Base-by-base conservation (phyloP, 2,888 invertebrate genomes). In the Ptychoptera albimana region DNA sequence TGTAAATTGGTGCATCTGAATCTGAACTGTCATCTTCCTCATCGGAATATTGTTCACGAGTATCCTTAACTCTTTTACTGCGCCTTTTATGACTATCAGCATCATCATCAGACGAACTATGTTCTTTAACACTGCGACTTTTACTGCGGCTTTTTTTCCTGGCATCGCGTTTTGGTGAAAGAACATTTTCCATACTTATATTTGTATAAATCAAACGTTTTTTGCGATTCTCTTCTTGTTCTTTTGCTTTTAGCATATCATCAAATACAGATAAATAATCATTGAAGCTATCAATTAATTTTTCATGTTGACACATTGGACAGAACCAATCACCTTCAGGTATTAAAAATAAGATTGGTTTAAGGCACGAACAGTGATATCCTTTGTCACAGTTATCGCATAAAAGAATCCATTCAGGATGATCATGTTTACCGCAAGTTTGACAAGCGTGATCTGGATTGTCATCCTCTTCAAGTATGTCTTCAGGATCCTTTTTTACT, bases 311-410 rank as follows among this genome's bases (percentile, higher is more conserved):
- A 66, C 97, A 98, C 0, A 88, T 86, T 31, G 97, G 97, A 64
- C 98, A 98, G 67, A 78, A 91, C 98, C 97, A 98, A 63, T 94
- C 88, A 1, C 96, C 96, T 60, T 93, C 92, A 0, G 97, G 98
- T 55, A 98, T 86, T 30, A 88, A 77, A 67, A 94, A 80, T 37
- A 98, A 73, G 46, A 92, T 79, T 0, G 97, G 97, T 49, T 86
- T 77, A 35, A 97, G 74, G 59, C 97, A 98, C 37, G 88, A 87
- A 48, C 92, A 94, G 70, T 98, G 97, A 79, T 91, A 96, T n/a
- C 96, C 96, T 49, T 75, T 78, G 64, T 98, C 94, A 64, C 97
- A 98, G 51, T 74, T 75, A 68, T 98, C 97, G 60, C 97, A 98
- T 36, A 98, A 68, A 44, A 98, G 68, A 56, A 98, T 92, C 92